phyloP scores from a whole-genome alignment of 2,797 vertebrate genomes.

The Parotocinclus haroldoi region DNA sequence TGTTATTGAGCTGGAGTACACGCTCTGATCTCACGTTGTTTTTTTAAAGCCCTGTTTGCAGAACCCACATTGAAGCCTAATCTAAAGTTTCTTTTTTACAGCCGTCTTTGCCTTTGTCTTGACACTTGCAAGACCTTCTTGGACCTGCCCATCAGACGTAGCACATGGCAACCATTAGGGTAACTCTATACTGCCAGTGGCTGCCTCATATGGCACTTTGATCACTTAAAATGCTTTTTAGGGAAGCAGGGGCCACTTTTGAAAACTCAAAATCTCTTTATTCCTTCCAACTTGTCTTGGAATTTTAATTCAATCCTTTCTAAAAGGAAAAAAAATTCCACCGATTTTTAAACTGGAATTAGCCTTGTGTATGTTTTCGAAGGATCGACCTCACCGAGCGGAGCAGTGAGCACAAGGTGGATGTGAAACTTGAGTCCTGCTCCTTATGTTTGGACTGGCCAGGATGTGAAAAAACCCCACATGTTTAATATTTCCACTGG shows the following conservation, averaged over 20 bases:
- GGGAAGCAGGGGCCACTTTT: slow-evolving; percentile 48
- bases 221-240: slow-evolving; percentile 53
- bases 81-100: slow-evolving; percentile 41
- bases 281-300: slow-evolving; percentile 40
- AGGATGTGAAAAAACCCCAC: slow-evolving; percentile 18
- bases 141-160: slow-evolving; percentile 36
- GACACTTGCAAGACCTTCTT: slow-evolving; percentile 40
- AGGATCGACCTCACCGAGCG: slow-evolving; percentile 21
- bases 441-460: slow-evolving; percentile 46
- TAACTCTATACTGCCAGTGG: slow-evolving; percentile 49
- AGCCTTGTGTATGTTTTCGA: slow-evolving; percentile 42
- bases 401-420: slow-evolving; percentile 20
- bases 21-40: slow-evolving; percentile 29
- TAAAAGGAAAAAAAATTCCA: slow-evolving; percentile 13
- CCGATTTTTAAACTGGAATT: slow-evolving; percentile 43
- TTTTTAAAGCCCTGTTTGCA: slow-evolving; percentile 21
- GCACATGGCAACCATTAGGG: slow-evolving; percentile 52
- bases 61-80: neutral
- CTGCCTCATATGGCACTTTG: slow-evolving; percentile 49
- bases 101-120: slow-evolving; percentile 34
- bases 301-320: slow-evolving; percentile 52
- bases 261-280: slow-evolving; percentile 41
- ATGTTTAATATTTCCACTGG: slow-evolving; percentile 39
- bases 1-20: slow-evolving; percentile 19
- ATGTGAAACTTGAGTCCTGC: slow-evolving; percentile 40